Conservation (phyloP, 2,797 vertebrate genomes). For the Pangasius djambal region DNA sequence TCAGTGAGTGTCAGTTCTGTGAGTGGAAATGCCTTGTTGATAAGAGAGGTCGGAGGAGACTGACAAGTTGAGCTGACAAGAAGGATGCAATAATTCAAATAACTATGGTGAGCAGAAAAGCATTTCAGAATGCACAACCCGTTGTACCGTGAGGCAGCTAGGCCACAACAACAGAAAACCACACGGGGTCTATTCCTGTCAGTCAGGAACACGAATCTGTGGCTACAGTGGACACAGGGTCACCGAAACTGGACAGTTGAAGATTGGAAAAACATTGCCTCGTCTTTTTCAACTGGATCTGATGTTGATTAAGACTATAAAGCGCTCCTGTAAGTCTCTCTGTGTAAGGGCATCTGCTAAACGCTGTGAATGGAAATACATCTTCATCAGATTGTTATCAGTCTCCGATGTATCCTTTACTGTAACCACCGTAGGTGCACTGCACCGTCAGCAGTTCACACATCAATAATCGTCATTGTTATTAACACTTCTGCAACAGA, state of each 20-base stretch:
- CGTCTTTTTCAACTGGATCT: background rate
- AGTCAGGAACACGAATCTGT: background rate
- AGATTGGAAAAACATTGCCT: background rate
- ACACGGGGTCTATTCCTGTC: background rate
- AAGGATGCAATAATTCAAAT: too few relatives aligned
- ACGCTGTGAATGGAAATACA: background rate
- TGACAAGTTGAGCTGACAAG: background rate
- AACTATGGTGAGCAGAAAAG: background rate
- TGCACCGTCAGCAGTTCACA: background rate
- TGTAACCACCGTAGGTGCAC: background rate
- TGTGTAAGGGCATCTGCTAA: background rate
- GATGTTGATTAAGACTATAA: background rate
- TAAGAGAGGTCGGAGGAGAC: background rate
- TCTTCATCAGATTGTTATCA: background rate
- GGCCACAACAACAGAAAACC: background rate
- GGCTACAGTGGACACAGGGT: background rate
- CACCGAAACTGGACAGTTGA: background rate
- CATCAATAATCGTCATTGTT: background rate
- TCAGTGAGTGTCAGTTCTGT: too few relatives aligned
- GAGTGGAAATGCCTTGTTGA: background rate
- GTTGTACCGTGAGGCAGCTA: too few relatives aligned
- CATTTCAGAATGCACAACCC: background rate
- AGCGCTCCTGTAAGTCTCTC: background rate
- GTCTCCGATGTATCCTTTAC: background rate
- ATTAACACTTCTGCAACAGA: slow-evolving; percentile 9